These are phyloP conservation scores for Artemia sp. DNA, from an alignment of 2,888 invertebrate genomes.

Conservation along the genomic window DNA sequence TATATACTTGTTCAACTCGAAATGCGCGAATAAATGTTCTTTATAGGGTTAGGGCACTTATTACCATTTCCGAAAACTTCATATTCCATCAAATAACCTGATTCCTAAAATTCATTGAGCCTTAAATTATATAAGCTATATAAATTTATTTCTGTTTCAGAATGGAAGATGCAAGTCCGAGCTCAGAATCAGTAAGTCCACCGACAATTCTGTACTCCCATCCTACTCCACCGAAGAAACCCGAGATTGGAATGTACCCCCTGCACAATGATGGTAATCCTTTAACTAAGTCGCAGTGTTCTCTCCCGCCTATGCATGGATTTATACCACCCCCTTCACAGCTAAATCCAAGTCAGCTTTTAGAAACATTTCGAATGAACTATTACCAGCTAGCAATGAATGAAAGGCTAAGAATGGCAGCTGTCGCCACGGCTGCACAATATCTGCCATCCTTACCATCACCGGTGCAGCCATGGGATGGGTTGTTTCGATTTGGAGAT, in stretches of 20 bases:
- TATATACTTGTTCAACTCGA: too few species aligned
- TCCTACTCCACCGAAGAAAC: not conserved
- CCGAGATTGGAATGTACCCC: conserved; percentile 8
- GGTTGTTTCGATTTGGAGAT: not conserved
- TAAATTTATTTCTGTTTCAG: too few species aligned
- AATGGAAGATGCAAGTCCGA: conserved; percentile 1
- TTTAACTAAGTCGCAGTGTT: not conserved
- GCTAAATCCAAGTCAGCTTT: conserved; percentile 4
- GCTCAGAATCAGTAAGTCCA: not conserved
- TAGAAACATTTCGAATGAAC: conserved; percentile 9
- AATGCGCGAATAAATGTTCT: too few species aligned
- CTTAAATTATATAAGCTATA: too few species aligned
- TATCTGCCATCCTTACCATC: not conserved
- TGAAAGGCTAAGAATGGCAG: conserved; percentile 10
- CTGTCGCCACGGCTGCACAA: not conserved
- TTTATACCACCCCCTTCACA: not conserved
- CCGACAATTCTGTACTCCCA: not conserved
- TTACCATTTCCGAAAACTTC: too few species aligned
- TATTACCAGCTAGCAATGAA: conserved; percentile 6
- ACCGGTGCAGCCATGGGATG: conserved; percentile 13
- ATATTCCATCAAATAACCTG: too few species aligned
- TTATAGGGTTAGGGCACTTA: too few species aligned
- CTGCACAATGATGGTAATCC: not conserved
- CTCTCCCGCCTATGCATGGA: not conserved
- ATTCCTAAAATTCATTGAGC: too few species aligned